Evolutionary conservation across 2,888 invertebrate genomes (phyloP), one percentile per base, ranked within the genome.

Genomic region (Apamea anceps): DNA sequence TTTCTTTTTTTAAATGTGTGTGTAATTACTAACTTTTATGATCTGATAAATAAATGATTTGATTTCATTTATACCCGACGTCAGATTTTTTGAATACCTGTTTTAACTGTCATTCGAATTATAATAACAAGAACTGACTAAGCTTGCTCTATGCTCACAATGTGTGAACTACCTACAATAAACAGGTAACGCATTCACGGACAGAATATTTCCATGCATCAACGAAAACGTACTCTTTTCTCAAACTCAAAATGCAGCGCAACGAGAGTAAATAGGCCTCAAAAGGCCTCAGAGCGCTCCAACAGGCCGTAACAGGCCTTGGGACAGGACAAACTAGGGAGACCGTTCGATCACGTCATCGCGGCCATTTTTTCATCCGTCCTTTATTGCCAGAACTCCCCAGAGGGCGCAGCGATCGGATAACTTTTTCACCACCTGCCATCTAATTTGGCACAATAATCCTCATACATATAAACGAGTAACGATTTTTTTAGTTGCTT

Each of bases 391-490:
- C 45, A 66, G 68, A 57, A 37, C 85, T 91, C 91, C 90, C 91
- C 15, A 73, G 89, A 85, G 91, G 76, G 77, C 81, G 65, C 79
- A 72, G 82, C 85, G 86, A 90, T 89, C 87, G 87, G 72, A 88
- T 86, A 87, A 90, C 87, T 85, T 90, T 88, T 79, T 83, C 82
- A 90, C 89, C 95, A 95, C 94, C 95, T 95, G 95, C 92, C 93
- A 91, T 91, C 93, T 93, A 92, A 94, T 94, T 93, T 91, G 88
- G 90, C 79, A 87, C 88, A 88, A 88, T 93, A 92, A 92, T 93
- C 93, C 94, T 94, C 95, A 95, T 94, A 94, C 93, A 94, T 94
- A 94, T 93, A 93, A 91, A 93, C 92, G 91, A 90, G 86, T 87
- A 90, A 90, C 90, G 88, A 90, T 92, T 92, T 92, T 60, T 91